A percentile compares a stretch with the other conserved stretches of the same genome.
Conservation (phyloP, 1,140 invertebrate genomes). For the Eueides isabella region DNA sequence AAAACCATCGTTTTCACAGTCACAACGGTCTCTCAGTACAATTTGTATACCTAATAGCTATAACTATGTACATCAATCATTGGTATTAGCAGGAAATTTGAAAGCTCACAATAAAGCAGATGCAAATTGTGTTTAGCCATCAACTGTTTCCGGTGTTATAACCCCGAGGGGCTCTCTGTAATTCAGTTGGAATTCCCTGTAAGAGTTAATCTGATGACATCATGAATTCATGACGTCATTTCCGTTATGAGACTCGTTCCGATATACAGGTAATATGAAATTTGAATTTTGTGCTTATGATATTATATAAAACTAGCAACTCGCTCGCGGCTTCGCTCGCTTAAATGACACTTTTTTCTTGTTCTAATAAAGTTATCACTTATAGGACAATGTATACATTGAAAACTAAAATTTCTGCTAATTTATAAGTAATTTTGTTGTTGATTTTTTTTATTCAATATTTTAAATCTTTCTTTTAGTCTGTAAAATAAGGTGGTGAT, state of each 20-base stretch:
- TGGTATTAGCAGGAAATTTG: neutral
- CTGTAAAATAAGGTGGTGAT: too few relatives aligned
- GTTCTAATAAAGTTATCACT: too few relatives aligned
- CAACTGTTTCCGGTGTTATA: conserved; percentile 2
- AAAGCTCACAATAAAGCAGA: neutral
- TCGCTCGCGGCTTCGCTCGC: too few relatives aligned
- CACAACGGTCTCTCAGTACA: neutral
- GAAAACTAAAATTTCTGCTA: too few relatives aligned
- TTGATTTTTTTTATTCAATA: too few relatives aligned
- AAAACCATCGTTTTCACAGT: neutral
- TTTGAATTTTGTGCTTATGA: neutral
- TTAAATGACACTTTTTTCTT: too few relatives aligned
- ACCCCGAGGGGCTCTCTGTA: conserved; percentile 1
- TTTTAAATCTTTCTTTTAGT: too few relatives aligned
- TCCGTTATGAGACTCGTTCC: conserved; percentile 17
- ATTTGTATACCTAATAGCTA: neutral
- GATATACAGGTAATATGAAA: neutral
- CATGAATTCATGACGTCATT: conserved; percentile 42
- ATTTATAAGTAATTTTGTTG: too few relatives aligned
- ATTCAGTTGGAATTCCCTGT: neutral
- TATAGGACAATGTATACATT: too few relatives aligned
- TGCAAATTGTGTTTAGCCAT: conserved; percentile 7
- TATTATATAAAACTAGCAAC: neutral
- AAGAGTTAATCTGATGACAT: conserved; percentile 44
- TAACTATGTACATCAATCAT: neutral